Conservation (phyloP, 2,797 vertebrate genomes). For the Crocidura indochinensis region DNA sequence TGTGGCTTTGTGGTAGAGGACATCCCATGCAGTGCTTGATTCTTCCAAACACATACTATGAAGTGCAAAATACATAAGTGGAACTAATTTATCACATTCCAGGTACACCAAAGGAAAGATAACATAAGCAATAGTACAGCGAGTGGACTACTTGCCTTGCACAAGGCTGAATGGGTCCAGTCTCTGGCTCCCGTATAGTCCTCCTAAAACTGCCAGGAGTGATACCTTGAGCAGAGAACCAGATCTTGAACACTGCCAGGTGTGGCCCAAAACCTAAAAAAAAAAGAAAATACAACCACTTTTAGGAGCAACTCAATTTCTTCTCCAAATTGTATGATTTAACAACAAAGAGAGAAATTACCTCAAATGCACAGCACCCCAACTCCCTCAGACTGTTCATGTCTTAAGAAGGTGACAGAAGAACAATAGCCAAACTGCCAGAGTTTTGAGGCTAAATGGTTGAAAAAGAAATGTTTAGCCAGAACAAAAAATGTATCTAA, state of each 20-base stretch:
- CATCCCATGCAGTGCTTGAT: no score
- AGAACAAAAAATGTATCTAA: background rate
- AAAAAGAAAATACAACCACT: constrained; percentile 5
- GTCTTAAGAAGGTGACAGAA: constrained; percentile 18
- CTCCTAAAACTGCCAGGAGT: no score
- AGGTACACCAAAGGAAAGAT: constrained; percentile 21
- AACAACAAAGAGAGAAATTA: background rate
- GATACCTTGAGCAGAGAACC: no score
- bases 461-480: background rate
- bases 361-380: no score
- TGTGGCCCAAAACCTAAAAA: background rate
- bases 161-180: no score
- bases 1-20: no score
- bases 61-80: background rate
- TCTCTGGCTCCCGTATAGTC: no score
- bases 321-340: background rate
- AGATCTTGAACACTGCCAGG: no score
- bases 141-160: no score
- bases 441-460: constrained; percentile 24
- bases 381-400: no score
- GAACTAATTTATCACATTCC: constrained; percentile 27
- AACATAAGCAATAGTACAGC: background rate
- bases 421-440: constrained; percentile 26
- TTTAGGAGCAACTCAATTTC: background rate
- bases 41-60: no score